Percentiles rank a stretch among this genome's conserved stretches.
Conservation (phyloP, 2,797 vertebrate genomes). For the Cuculus canorus region DNA sequence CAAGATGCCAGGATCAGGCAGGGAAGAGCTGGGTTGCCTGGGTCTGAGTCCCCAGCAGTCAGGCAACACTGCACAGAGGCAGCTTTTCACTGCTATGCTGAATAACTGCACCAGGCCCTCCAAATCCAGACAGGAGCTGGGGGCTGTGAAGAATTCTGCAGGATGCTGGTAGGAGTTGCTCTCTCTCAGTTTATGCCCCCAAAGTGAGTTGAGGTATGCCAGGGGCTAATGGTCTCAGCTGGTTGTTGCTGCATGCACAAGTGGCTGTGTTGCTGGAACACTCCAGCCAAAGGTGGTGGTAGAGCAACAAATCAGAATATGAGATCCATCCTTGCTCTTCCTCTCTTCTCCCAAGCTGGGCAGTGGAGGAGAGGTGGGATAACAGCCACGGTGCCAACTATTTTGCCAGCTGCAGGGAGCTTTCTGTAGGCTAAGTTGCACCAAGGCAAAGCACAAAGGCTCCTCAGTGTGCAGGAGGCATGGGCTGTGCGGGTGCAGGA, state of each 20-base stretch:
- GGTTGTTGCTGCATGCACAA: not conserved
- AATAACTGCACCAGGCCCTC: not conserved
- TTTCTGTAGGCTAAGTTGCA: not conserved
- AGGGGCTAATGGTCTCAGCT: not conserved
- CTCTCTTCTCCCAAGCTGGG: not conserved
- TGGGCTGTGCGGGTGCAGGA: not conserved
- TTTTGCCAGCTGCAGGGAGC: not conserved
- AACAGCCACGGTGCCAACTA: not conserved
- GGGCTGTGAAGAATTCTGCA: not conserved
- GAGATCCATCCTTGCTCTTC: not conserved
- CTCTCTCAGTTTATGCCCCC: not conserved
- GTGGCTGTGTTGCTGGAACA: not conserved
- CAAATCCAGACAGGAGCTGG: not conserved
- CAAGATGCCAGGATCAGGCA: not conserved
- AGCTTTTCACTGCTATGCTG: not conserved
- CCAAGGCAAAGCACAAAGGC: not conserved
- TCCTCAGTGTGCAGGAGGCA: not conserved
- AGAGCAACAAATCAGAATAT: not conserved
- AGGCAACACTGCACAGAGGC: not conserved
- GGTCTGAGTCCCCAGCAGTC: not conserved
- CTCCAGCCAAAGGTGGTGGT: fast-evolving
- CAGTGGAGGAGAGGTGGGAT: not conserved
- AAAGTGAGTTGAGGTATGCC: not conserved
- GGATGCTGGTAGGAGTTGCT: not conserved
- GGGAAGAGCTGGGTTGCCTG: not conserved